phyloP scores from a whole-genome alignment of 2,888 invertebrate genomes.

The Drosophila acutilabella region DNA sequence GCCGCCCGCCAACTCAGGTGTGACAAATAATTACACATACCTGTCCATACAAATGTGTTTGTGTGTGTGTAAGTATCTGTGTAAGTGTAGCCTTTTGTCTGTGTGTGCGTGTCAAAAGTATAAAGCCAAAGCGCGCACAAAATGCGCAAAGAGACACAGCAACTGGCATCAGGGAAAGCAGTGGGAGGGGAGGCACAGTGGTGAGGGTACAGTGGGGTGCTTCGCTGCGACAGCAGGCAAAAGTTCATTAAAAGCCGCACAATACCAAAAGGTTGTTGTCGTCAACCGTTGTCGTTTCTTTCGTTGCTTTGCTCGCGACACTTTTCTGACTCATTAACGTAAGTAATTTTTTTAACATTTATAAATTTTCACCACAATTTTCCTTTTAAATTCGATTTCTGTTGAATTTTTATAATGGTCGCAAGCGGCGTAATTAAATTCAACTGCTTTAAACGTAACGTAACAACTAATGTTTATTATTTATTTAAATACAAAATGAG shows the following conservation, averaged over 20 bases:
- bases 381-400: constrained; percentile 4
- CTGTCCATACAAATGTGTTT: constrained; percentile 53
- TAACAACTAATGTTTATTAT: neutral
- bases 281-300: constrained; percentile 6
- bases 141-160: constrained; percentile 66
- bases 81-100: neutral
- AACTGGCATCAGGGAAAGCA: constrained; percentile 6
- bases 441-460: neutral
- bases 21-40: constrained; percentile 83
- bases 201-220: neutral
- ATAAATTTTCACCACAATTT: constrained; percentile 10
- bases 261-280: constrained; percentile 35
- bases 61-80: neutral
- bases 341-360: constrained; percentile 15
- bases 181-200: neutral
- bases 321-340: constrained; percentile 74
- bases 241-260: constrained; percentile 78
- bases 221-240: constrained; percentile 46
- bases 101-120: constrained; percentile 60
- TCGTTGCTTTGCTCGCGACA: constrained; percentile 54
- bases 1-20: constrained; percentile 82
- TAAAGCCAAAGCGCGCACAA: constrained; percentile 63
- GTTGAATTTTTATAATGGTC: neutral
- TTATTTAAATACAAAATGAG: neutral
- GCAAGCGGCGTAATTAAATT: neutral